Base-by-base conservation (phyloP, 2,888 invertebrate genomes). In the Laspeyria flexula region DNA sequence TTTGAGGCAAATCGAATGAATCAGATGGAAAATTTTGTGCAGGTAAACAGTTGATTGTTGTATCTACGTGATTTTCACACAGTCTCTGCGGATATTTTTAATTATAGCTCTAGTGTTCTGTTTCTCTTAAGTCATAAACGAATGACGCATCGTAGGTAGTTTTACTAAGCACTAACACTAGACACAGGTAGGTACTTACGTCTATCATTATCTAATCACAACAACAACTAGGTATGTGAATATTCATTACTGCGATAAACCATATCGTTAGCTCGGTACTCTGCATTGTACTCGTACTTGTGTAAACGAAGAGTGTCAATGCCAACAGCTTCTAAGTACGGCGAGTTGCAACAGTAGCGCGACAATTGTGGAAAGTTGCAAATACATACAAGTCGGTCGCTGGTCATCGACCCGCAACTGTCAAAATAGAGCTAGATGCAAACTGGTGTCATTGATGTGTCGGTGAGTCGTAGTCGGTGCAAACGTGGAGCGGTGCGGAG, bases 391-490 rank as follows among this genome's bases (percentile, higher is more conserved):
- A 33, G 45, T 48, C 41, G 52, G 37, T 31, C 61, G 65, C 67
- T 73, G 82, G 77, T 81, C 81, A 65, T 73, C 76, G 81, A 83
- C 79, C 79, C 68, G 62, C 69, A 61, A 60, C 75, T 80, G 82
- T 78, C 81, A 77, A 82, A 83, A 79, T 80, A 71, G 68, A 73
- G 67, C 71, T 71, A 73, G 73, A 67, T 76, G 76, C 75, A 69
- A 63, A 65, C 68, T 70, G 64, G 61, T 73, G 65, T 70, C 68
- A 61, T 68, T 71, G 68, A 71, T 67, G 75, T 58, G 60, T 58
- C 63, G 69, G 46, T 65, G 75, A 4, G 30, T 11, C 30, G 54
- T 75, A 4, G 30, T 11, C 30, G 54, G 44, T 73, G 25, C 35
- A 25, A 21, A 59, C 61, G 62, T 53, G 62, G 80, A 39, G 11